These are phyloP conservation scores for Hyposoter dolosus DNA, from an alignment of 2,888 invertebrate genomes.

Conservation along the genomic window DNA sequence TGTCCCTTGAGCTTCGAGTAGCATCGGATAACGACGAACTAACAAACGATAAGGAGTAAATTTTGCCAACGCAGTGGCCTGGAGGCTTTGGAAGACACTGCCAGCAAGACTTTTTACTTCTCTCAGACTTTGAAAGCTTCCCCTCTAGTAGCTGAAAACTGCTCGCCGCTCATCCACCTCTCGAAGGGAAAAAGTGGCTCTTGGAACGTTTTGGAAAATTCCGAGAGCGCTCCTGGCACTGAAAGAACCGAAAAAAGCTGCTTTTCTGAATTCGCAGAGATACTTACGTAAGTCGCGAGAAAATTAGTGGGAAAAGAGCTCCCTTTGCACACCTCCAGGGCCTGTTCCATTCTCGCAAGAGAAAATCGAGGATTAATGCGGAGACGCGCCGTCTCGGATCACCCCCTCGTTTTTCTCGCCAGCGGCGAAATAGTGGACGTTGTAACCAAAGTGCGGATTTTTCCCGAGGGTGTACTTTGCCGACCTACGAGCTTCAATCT, in stretches of 20 bases:
- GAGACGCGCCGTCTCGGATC: slow-evolving; percentile 65
- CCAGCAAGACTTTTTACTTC: slow-evolving; percentile 37
- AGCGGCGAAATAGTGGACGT: slow-evolving; percentile 71
- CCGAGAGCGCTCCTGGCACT: slow-evolving; percentile 28
- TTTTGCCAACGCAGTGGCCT: background rate
- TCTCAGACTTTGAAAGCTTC: background rate
- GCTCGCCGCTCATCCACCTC: slow-evolving; percentile 32
- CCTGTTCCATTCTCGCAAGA: slow-evolving; percentile 50
- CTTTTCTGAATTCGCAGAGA: slow-evolving; percentile 10
- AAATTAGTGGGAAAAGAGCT: slow-evolving; percentile 72
- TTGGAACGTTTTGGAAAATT: slow-evolving; percentile 53
- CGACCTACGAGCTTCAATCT: slow-evolving; percentile 61
- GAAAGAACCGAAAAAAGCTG: background rate
- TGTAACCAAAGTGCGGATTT: slow-evolving; percentile 80
- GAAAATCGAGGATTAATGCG: slow-evolving; percentile 42
- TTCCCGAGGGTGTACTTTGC: slow-evolving; percentile 81
- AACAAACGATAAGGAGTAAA: background rate
- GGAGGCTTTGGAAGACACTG: background rate
- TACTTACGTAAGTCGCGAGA: slow-evolving; percentile 71
- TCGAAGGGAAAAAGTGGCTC: slow-evolving; percentile 28
- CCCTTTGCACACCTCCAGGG: slow-evolving; percentile 56
- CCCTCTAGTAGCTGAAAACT: slow-evolving; percentile 7
- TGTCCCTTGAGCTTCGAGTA: background rate
- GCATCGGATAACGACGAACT: background rate
- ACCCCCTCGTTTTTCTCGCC: slow-evolving; percentile 45